These are phyloP conservation scores for Amphiura filiformis DNA, from an alignment of 35 echinoderm and acorn worm genomes.

Conservation along the genomic window DNA sequence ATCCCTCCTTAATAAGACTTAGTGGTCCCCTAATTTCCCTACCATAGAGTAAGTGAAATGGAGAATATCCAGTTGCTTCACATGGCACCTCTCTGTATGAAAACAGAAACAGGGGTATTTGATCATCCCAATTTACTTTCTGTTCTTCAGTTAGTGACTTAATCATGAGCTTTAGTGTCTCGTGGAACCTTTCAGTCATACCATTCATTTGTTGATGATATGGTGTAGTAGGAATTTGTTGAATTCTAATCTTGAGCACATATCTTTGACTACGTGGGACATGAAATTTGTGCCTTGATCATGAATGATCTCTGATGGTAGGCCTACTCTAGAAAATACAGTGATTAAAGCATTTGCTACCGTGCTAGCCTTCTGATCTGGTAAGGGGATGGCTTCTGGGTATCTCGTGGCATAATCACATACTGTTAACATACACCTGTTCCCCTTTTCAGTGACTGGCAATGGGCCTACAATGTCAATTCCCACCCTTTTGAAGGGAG, in stretches of 20 bases:
- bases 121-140: conserved; percentile 19
- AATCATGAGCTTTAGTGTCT: conserved; percentile 30
- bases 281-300: conserved; percentile 52
- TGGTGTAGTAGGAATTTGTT: conserved; percentile 10
- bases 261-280: background rate
- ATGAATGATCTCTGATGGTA: conserved; percentile 34
- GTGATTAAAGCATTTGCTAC: background rate
- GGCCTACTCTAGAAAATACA: conserved; percentile 21
- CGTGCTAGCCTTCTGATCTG: background rate
- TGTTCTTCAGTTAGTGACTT: background rate
- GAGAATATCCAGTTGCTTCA: conserved; percentile 8
- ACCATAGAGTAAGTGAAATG: conserved; percentile 38
- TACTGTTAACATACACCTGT: conserved; percentile 6
- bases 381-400: conserved; percentile 19
- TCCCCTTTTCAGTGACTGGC: background rate
- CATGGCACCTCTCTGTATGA: conserved; percentile 32
- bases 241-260: conserved; percentile 1
- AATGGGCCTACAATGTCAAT: conserved; percentile 48
- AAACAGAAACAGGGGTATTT: conserved; percentile 31
- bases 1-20: background rate
- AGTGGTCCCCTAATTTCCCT: conserved; percentile 23
- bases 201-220: conserved; percentile 27
- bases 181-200: conserved; percentile 24
- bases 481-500: background rate
- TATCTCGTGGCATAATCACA: conserved; percentile 23